phyloP scores from a whole-genome alignment of 2,888 invertebrate species.

The Rhamnusium bicolor region DNA sequence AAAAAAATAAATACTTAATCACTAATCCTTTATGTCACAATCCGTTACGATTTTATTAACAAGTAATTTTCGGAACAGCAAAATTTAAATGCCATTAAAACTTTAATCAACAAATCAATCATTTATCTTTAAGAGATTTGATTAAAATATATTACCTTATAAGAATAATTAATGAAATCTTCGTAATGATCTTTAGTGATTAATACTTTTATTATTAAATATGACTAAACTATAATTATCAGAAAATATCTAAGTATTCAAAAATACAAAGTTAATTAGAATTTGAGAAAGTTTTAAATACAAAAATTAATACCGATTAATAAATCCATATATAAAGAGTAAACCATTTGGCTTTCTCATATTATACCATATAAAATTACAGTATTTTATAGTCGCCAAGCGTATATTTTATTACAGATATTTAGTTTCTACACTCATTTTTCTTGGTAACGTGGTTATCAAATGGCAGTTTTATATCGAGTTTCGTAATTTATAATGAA shows the following conservation, averaged over 20 bases:
- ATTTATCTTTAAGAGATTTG: not conserved
- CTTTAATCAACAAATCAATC: not conserved
- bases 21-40: not conserved
- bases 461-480: constrained; percentile 49
- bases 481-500: constrained; percentile 46
- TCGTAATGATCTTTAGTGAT: not conserved
- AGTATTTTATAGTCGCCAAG: constrained; percentile 45
- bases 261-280: not conserved
- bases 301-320: constrained; percentile 5
- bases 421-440: constrained; percentile 52
- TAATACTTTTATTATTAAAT: not conserved
- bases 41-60: not conserved
- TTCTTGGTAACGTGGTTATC: constrained; percentile 47
- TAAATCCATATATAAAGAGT: constrained; percentile 8
- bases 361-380: constrained; percentile 40
- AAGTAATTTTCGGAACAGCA: not conserved
- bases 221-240: not conserved
- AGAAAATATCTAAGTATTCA: not conserved
- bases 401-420: constrained; percentile 52
- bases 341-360: constrained; percentile 30
- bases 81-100: not conserved
- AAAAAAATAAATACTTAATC: no score
- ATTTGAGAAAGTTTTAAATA: constrained; percentile 12
- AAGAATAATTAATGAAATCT: not conserved
- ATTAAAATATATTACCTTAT: not conserved